These are phyloP conservation scores for Druon quercuslanigerum DNA, from an alignment of 1,140 invertebrate genomes.

Conservation along the genomic window DNA sequence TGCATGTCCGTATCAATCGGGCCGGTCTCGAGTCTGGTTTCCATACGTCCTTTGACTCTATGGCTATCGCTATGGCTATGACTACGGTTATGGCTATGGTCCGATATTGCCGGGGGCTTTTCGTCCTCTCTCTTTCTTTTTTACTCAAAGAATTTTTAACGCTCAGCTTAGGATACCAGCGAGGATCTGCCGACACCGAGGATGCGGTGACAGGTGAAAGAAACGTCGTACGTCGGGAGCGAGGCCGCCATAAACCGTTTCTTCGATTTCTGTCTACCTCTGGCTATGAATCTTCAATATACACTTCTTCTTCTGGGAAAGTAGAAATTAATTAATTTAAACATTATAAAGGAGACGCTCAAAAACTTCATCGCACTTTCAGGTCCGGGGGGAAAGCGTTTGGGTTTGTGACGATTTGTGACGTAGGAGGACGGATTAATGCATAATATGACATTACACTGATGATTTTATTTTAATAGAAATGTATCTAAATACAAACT, in stretches of 20 bases:
- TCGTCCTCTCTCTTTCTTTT: slow-evolving; percentile 26
- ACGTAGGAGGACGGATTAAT: no score
- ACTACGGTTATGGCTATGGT: background rate
- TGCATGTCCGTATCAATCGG: slow-evolving; percentile 17
- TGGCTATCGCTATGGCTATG: background rate
- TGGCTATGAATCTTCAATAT: slow-evolving; percentile 17
- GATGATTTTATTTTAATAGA: no score
- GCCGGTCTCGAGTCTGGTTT: slow-evolving; percentile 10
- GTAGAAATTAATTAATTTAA: background rate
- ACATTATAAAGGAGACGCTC: no score
- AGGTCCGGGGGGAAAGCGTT: no score
- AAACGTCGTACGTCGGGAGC: slow-evolving; percentile 23
- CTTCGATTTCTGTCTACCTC: slow-evolving; percentile 15
- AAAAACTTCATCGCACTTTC: no score
- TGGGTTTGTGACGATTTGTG: no score
- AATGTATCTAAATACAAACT: no score
- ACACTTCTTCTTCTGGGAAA: background rate
- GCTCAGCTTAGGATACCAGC: slow-evolving; percentile 1
- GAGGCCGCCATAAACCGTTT: slow-evolving; percentile 15
- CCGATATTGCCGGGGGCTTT: slow-evolving; percentile 10
- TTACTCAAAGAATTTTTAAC: background rate
- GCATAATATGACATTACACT: no score
- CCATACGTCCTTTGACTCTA: slow-evolving; percentile 18
- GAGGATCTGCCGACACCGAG: slow-evolving; percentile 19
- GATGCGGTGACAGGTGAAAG: slow-evolving; percentile 31